Evolutionary conservation across 2,113 vertebrate species (phyloP).

Genomic region (Lonchura striata): DNA sequence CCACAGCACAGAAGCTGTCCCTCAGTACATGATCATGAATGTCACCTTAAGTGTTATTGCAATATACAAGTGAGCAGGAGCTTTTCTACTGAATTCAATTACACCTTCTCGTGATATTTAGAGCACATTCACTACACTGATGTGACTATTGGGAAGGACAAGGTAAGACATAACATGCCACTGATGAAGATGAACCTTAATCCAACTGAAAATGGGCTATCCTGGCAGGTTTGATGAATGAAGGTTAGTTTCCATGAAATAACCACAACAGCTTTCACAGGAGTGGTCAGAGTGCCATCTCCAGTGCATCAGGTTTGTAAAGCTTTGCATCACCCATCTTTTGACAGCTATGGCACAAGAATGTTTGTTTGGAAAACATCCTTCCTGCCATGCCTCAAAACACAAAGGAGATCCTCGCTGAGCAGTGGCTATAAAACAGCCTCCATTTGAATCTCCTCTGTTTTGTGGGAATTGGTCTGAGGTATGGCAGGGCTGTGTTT

Average conservation of each 20-base stretch:
- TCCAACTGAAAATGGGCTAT: background rate
- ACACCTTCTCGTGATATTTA: background rate
- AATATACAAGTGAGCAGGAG: background rate
- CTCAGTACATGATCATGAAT: fast-evolving
- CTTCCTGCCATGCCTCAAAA: background rate
- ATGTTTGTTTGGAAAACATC: background rate
- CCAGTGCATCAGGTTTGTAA: background rate
- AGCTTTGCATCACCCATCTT: background rate
- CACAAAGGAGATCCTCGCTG: background rate
- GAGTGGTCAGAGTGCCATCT: background rate
- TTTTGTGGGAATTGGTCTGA: background rate
- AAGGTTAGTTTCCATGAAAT: background rate
- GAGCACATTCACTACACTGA: background rate
- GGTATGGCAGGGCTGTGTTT: background rate
- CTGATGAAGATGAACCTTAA: background rate
- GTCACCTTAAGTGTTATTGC: background rate
- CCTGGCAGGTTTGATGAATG: background rate
- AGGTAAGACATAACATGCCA: background rate
- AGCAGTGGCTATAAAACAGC: background rate
- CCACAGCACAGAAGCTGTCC: fast-evolving
- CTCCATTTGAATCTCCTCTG: background rate
- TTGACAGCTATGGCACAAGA: background rate
- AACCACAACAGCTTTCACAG: background rate
- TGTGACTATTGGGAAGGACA: background rate
- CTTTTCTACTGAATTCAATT: background rate